A percentile compares a stretch with the other conserved stretches of the same genome.
phyloP scores from a whole-genome alignment of 2,888 invertebrate species.

The Papilio demoleus region DNA sequence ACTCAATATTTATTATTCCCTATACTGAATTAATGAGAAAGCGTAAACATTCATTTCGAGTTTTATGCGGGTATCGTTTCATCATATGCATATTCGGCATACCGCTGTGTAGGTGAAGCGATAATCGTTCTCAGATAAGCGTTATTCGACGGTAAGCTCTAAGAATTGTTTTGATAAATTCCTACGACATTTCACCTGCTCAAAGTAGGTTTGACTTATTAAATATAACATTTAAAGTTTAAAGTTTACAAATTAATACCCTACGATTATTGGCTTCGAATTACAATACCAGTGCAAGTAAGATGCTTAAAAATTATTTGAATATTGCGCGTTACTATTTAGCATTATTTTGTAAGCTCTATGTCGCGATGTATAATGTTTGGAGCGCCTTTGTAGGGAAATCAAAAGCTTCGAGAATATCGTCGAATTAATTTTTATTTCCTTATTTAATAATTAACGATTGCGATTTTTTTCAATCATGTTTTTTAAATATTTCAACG shows the following conservation, averaged over 20 bases:
- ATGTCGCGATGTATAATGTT: no score
- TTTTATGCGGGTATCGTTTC: constrained; percentile 50
- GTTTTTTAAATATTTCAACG: background rate
- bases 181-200: background rate
- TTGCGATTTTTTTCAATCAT: background rate
- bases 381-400: background rate
- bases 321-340: background rate
- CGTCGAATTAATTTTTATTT: background rate
- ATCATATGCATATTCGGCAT: constrained; percentile 44
- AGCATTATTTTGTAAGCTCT: no score
- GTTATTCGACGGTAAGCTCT: constrained; percentile 2
- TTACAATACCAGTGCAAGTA: no score
- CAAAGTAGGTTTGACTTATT: background rate
- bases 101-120: constrained; percentile 35
- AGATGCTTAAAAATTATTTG: no score
- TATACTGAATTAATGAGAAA: constrained; percentile 63
- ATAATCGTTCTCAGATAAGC: constrained; percentile 27
- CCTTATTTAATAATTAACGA: background rate
- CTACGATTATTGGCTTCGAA: background rate
- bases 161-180: constrained; percentile 16
- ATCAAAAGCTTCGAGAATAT: background rate
- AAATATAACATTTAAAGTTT: background rate
- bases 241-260: background rate
- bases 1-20: constrained; percentile 65
- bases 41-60: constrained; percentile 59